These are phyloP conservation scores for Forpus xanthops DNA, from an alignment of 2,797 vertebrate species.

Conservation along the genomic window DNA sequence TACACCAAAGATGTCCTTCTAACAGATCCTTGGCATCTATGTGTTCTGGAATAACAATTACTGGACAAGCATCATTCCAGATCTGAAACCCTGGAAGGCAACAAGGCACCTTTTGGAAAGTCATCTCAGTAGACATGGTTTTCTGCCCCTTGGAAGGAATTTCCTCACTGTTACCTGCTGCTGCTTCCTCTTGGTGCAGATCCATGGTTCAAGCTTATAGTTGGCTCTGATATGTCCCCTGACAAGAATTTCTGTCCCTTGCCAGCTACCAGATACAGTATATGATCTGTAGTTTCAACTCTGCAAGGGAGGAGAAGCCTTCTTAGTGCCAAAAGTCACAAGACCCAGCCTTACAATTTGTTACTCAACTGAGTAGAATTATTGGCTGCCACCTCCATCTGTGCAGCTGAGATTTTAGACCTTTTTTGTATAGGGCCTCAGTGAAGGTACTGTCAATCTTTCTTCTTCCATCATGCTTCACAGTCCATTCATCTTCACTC, in stretches of 20 bases:
- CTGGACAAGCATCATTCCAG: background rate
- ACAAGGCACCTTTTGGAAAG: background rate
- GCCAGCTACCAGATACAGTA: background rate
- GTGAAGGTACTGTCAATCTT: background rate
- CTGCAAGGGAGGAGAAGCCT: background rate
- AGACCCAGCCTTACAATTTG: background rate
- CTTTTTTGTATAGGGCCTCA: background rate
- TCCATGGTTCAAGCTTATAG: background rate
- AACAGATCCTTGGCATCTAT: background rate
- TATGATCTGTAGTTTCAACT: background rate
- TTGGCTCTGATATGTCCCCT: fast-evolving
- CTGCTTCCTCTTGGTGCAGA: background rate
- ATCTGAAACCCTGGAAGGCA: background rate
- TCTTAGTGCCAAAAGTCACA: background rate
- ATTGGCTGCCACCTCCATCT: background rate
- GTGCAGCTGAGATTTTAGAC: background rate
- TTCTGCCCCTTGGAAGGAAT: background rate
- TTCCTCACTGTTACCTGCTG: background rate
- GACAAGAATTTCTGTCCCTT: background rate
- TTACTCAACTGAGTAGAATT: background rate
- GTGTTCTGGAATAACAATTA: background rate
- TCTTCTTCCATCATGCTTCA: background rate
- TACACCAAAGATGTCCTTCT: background rate
- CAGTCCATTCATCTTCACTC: background rate
- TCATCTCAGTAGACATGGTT: background rate